Evolutionary conservation across 2,888 invertebrate species (phyloP).

Genomic region (Meliscaeva auricollis): DNA sequence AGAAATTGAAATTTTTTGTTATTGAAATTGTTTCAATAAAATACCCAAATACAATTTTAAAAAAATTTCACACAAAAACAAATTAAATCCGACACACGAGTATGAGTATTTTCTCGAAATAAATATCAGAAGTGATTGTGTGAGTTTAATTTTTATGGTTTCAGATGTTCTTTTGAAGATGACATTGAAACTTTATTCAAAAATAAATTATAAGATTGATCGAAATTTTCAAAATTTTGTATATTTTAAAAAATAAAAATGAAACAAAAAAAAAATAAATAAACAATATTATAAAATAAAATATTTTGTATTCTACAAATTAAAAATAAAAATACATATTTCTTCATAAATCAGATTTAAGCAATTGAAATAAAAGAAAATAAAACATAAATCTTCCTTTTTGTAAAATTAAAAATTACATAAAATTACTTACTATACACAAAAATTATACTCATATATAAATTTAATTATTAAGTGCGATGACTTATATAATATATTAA

Average conservation of each 20-base stretch:
- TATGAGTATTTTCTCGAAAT: slow-evolving; percentile 33
- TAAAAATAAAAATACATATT: slow-evolving; percentile 37
- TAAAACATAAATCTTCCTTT: slow-evolving; percentile 48
- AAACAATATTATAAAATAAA: slow-evolving; percentile 11
- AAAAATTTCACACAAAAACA: slow-evolving; percentile 40
- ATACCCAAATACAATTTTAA: slow-evolving; percentile 24
- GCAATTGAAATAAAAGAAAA: slow-evolving; percentile 31
- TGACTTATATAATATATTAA: slow-evolving; percentile 25
- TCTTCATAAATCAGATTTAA: slow-evolving; percentile 51
- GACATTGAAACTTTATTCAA: slow-evolving; percentile 41
- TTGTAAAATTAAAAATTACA: slow-evolving; percentile 25
- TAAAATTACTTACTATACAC: slow-evolving; percentile 28
- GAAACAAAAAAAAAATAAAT: slow-evolving; percentile 22
- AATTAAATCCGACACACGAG: not conserved
- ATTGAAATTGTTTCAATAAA: slow-evolving; percentile 51
- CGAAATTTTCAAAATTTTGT: slow-evolving; percentile 73
- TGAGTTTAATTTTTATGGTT: slow-evolving; percentile 45
- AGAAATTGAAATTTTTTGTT: slow-evolving; percentile 36
- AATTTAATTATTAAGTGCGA: slow-evolving; percentile 53
- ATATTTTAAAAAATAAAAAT: slow-evolving; percentile 38
- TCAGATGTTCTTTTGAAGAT: slow-evolving; percentile 66
- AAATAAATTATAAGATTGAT: slow-evolving; percentile 46
- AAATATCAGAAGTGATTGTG: slow-evolving; percentile 66
- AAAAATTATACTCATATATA: slow-evolving; percentile 58
- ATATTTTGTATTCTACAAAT: slow-evolving; percentile 44